Conservation (phyloP, 2,113 vertebrate genomes). For the Pelobates fuscus region DNA sequence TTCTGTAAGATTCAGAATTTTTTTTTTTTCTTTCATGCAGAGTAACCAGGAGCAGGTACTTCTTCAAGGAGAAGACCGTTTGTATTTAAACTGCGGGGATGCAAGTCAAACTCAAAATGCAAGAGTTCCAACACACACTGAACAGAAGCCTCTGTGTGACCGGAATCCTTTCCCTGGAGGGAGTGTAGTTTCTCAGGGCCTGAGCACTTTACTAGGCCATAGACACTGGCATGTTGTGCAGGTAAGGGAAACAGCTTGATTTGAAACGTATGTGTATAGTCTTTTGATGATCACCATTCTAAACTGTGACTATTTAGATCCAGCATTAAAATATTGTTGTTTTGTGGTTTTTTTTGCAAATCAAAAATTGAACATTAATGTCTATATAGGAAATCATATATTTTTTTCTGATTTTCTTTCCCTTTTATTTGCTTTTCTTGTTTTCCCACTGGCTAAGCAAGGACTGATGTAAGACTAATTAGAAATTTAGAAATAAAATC, state of each 20-base stretch:
- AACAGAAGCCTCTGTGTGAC: slow-evolving; percentile 64
- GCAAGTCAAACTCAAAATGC: slow-evolving; percentile 78
- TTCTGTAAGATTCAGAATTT: not conserved
- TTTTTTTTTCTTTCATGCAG: slow-evolving; percentile 60
- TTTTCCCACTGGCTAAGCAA: too few relatives aligned
- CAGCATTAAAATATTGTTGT: too few relatives aligned
- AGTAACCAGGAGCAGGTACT: slow-evolving; percentile 98
- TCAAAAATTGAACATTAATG: too few relatives aligned
- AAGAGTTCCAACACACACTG: slow-evolving; percentile 62
- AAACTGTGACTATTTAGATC: too few relatives aligned
- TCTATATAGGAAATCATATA: too few relatives aligned
- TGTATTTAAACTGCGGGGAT: slow-evolving; percentile 95
- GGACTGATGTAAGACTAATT: too few relatives aligned
- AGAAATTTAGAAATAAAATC: too few relatives aligned
- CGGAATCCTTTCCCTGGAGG: slow-evolving; percentile 71
- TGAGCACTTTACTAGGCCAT: slow-evolving; percentile 99
- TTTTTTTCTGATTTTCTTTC: too few relatives aligned
- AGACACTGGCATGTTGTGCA: slow-evolving; percentile 98
- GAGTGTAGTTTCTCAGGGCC: slow-evolving; percentile 86
- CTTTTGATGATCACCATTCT: too few relatives aligned
- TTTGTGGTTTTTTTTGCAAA: too few relatives aligned
- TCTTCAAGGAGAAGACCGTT: slow-evolving; percentile 93
- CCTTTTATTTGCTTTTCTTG: too few relatives aligned
- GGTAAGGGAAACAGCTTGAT: slow-evolving; percentile 68
- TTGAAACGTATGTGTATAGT: too few relatives aligned